These are phyloP conservation scores for Limnothrissa miodon DNA, from an alignment of 2,113 vertebrate genomes.

Conservation along the genomic window DNA sequence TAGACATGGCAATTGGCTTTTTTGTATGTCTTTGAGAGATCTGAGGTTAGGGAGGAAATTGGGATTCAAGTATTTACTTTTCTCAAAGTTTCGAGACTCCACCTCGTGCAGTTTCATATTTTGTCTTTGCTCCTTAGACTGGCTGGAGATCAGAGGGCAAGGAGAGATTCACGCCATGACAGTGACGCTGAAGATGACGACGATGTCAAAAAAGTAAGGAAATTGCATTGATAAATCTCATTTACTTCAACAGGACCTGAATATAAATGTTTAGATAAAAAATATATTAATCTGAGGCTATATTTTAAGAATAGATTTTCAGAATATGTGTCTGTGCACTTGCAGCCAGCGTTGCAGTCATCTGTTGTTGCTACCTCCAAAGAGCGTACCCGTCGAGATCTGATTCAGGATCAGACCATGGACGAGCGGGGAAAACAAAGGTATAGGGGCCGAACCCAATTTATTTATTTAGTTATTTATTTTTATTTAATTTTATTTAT, in stretches of 20 bases:
- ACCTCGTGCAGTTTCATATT: not conserved
- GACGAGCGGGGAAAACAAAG: constrained; percentile 98
- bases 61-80: not conserved
- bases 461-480: not conserved
- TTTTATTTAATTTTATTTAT: not conserved
- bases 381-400: constrained; percentile 96
- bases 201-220: constrained; percentile 92
- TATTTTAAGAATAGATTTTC: not conserved
- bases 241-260: no score
- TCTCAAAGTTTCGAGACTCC: not conserved
- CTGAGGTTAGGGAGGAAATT: no score
- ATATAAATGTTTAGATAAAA: not conserved
- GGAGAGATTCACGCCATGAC: constrained; percentile 95
- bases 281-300: not conserved
- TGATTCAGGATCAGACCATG: constrained; percentile 99
- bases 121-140: constrained; percentile 70
- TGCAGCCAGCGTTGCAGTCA: constrained; percentile 96
- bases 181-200: constrained; percentile 97
- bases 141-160: constrained; percentile 93
- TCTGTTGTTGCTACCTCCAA: constrained; percentile 99
- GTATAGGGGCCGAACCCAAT: constrained; percentile 56
- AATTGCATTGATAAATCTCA: not conserved
- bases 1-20: no score
- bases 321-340: constrained; percentile 15
- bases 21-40: not conserved